These are phyloP conservation scores for Celastrina argiolus DNA, from an alignment of 2,888 invertebrate species.

Conservation along the genomic window DNA sequence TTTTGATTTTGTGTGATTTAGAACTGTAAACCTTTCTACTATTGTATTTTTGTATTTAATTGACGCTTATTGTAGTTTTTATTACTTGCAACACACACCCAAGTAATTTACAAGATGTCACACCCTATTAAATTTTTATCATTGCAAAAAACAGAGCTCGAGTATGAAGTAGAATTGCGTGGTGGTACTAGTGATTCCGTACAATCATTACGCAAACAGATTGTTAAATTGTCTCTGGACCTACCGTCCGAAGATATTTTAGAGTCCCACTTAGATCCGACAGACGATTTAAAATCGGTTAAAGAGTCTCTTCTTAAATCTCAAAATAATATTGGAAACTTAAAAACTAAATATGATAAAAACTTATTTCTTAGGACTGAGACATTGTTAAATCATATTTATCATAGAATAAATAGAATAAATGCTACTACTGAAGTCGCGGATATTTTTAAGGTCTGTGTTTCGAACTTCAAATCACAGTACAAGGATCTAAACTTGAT, in stretches of 20 bases:
- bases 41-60: neutral
- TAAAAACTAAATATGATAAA: neutral
- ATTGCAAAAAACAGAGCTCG: conserved; percentile 29
- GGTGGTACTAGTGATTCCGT: conserved; percentile 28
- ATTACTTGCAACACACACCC: neutral
- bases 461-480: neutral
- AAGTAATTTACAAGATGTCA: neutral
- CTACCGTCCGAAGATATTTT: conserved; percentile 30
- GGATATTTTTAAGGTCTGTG: neutral
- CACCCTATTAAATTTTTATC: conserved; percentile 27
- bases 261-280: conserved; percentile 28
- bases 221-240: conserved; percentile 24
- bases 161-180: conserved; percentile 32
- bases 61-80: neutral
- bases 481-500: neutral
- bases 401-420: neutral
- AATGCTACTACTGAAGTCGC: neutral
- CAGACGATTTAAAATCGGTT: conserved; percentile 29
- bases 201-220: conserved; percentile 31
- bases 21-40: neutral
- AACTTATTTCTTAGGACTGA: neutral
- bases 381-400: neutral
- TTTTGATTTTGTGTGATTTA: neutral
- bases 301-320: conserved; percentile 29
- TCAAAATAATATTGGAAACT: conserved; percentile 16